These are phyloP conservation scores for Caenorhabditis doughertyi DNA, from an alignment of 2,888 invertebrate species.

Conservation along the genomic window DNA sequence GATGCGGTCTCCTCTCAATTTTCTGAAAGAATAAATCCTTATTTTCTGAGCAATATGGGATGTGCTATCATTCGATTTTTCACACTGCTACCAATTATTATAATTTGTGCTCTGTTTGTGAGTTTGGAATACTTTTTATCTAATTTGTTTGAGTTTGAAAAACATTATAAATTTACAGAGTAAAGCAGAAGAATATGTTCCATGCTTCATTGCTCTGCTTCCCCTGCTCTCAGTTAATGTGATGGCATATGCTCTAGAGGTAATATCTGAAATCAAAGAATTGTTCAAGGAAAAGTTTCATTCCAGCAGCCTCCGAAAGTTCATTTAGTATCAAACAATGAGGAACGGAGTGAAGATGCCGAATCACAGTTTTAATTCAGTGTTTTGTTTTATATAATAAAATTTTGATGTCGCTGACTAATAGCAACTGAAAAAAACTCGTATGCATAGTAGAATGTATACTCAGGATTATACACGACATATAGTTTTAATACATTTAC, in stretches of 20 bases:
- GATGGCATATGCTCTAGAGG: constrained; percentile 44
- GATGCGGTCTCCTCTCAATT: constrained; percentile 31
- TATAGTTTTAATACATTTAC: no score
- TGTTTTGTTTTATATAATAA: no score
- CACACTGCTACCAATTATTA: constrained; percentile 33
- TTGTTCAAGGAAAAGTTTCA: not conserved
- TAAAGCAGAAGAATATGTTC: constrained; percentile 27
- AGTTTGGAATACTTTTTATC: constrained; percentile 8
- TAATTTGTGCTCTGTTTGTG: constrained; percentile 31
- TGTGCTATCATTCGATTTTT: constrained; percentile 41
- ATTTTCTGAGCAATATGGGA: constrained; percentile 43
- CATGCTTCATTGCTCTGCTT: constrained; percentile 33
- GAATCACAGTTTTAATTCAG: constrained; percentile 14
- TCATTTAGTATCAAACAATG: constrained; percentile 8
- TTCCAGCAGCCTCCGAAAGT: constrained; percentile 26
- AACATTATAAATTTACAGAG: constrained; percentile 1
- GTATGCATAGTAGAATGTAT: no score
- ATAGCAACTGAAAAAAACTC: no score
- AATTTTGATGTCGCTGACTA: no score
- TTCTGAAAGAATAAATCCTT: constrained; percentile 23
- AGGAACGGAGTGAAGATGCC: constrained; percentile 6
- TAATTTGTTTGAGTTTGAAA: not conserved
- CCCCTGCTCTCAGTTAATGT: constrained; percentile 36
- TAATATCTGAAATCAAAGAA: not conserved
- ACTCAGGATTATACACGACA: no score